phyloP scores from a whole-genome alignment of 2,797 vertebrate species.

The Tapirus indicus region DNA sequence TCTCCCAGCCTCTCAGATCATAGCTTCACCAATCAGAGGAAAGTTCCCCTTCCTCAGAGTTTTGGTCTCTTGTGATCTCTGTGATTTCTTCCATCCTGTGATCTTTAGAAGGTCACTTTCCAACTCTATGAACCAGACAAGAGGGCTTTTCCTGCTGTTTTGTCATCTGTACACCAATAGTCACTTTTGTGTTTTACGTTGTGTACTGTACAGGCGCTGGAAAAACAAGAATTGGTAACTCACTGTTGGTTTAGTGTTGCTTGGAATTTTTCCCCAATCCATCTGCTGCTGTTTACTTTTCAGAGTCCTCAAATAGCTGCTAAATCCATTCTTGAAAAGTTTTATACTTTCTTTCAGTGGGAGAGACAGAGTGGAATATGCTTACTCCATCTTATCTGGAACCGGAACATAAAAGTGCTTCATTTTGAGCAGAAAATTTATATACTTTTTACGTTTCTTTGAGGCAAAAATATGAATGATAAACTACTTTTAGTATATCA shows the following conservation, averaged over 20 bases:
- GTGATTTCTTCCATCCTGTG: background rate
- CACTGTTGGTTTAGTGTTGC: background rate
- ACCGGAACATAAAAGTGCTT: background rate
- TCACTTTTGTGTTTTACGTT: background rate
- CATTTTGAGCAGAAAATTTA: background rate
- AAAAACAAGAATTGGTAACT: background rate
- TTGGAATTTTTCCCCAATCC: background rate
- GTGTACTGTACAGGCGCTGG: rapidly evolving
- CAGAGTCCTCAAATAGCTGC: background rate
- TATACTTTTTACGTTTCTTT: background rate
- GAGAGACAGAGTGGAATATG: background rate
- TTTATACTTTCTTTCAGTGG: background rate
- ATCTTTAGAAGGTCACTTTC: background rate
- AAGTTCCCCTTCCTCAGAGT: background rate
- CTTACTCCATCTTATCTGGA: background rate
- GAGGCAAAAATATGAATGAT: background rate
- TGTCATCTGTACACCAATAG: background rate
- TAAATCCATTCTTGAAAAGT: background rate
- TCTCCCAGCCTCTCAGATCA: background rate
- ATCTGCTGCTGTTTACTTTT: background rate
- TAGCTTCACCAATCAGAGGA: background rate
- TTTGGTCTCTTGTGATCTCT: too few species aligned
- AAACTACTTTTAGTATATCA: background rate
- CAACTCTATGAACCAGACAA: background rate
- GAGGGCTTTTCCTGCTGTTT: background rate